These are phyloP conservation scores for Urosaurus nigricauda DNA, from an alignment of 2,797 vertebrate genomes.

Conservation along the genomic window DNA sequence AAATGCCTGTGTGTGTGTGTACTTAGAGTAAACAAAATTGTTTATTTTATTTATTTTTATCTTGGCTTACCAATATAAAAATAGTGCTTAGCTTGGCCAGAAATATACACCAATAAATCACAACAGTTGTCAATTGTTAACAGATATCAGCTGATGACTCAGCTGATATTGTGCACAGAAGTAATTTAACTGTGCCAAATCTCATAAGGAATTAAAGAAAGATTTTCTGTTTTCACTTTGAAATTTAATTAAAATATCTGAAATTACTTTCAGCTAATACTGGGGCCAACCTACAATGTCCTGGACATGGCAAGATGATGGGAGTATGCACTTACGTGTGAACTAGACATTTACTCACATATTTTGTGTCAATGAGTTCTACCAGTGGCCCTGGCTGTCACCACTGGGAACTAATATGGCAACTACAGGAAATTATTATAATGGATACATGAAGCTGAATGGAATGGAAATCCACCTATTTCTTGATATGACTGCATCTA, in stretches of 20 bases:
- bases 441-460: background rate
- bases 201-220: background rate
- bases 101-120: no score
- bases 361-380: background rate
- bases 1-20: no score
- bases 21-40: background rate
- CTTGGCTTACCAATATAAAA: no score
- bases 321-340: background rate
- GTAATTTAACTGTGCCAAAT: background rate
- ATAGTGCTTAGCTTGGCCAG: no score
- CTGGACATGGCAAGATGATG: background rate
- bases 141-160: no score
- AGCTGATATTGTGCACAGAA: no score
- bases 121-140: no score
- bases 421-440: no score
- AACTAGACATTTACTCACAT: background rate
- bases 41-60: background rate
- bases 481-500: background rate
- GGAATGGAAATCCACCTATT: background rate
- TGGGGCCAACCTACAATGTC: background rate
- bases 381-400: background rate
- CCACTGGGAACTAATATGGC: background rate
- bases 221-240: background rate
- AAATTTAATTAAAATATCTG: background rate
- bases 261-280: background rate